phyloP scores from a whole-genome alignment of 2,113 vertebrate genomes.

The Semnopithecus entellus region DNA sequence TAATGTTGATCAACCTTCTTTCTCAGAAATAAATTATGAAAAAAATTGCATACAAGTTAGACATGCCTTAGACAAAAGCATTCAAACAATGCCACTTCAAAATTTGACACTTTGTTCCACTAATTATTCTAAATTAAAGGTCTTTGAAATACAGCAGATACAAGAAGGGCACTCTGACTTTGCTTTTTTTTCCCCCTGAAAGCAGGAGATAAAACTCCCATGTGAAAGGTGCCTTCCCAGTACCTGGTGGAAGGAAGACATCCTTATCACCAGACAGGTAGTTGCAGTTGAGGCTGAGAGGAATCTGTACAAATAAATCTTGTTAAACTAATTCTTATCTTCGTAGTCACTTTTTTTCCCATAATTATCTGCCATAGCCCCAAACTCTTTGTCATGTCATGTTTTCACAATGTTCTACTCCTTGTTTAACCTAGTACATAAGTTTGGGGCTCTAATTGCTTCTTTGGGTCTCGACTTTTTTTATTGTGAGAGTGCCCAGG shows the following conservation, averaged over 20 bases:
- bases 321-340: not conserved
- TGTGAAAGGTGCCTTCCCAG: not conserved
- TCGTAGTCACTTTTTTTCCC: not conserved
- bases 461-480: not conserved
- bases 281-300: not conserved
- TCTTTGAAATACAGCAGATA: not conserved
- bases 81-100: not conserved
- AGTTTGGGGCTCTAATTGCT: no score
- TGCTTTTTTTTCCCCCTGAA: not conserved
- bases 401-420: not conserved
- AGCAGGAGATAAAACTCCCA: not conserved
- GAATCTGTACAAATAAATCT: not conserved
- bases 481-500: not conserved
- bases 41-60: not conserved
- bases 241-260: not conserved
- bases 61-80: not conserved
- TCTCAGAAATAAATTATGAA: not conserved
- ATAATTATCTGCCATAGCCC: not conserved
- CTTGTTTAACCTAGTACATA: not conserved
- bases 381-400: not conserved
- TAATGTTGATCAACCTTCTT: not conserved
- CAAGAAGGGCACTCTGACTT: not conserved
- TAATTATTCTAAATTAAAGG: not conserved
- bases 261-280: not conserved
- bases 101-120: not conserved